phyloP scores from a whole-genome alignment of 2,888 invertebrate genomes.

The Synergus gifuensis region DNA sequence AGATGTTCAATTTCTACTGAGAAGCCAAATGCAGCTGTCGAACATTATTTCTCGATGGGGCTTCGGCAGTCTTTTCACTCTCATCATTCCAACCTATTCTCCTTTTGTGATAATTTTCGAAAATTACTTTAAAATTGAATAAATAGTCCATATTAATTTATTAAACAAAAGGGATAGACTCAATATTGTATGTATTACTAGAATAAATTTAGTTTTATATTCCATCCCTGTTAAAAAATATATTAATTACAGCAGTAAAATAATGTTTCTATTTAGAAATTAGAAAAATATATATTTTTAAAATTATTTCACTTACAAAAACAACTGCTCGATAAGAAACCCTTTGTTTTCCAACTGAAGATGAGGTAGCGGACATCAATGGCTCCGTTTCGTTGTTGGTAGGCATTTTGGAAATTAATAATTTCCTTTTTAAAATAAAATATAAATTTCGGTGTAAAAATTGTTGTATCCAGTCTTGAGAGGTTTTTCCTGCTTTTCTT shows the following conservation, averaged over 20 bases:
- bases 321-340: constrained; percentile 64
- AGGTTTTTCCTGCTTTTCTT: background rate
- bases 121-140: background rate
- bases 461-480: background rate
- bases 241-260: background rate
- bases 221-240: too few species aligned
- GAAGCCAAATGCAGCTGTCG: constrained; percentile 33
- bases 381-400: constrained; percentile 69
- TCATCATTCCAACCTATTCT: background rate
- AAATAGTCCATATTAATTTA: background rate
- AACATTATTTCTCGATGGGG: constrained; percentile 17
- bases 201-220: too few species aligned
- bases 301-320: constrained; percentile 61
- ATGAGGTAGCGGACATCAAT: constrained; percentile 59
- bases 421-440: background rate
- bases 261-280: background rate
- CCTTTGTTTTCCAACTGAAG: constrained; percentile 53
- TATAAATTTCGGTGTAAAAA: background rate
- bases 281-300: constrained; percentile 15
- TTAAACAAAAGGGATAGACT: too few species aligned
- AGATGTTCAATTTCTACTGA: background rate
- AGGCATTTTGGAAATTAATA: constrained; percentile 59
- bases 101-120: background rate
- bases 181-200: too few species aligned
- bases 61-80: constrained; percentile 13